phyloP scores from a whole-genome alignment of 30 jellyfish, hydroid and myxozoan genomes.

The Aurelia aurita complex sp. Pacific region DNA sequence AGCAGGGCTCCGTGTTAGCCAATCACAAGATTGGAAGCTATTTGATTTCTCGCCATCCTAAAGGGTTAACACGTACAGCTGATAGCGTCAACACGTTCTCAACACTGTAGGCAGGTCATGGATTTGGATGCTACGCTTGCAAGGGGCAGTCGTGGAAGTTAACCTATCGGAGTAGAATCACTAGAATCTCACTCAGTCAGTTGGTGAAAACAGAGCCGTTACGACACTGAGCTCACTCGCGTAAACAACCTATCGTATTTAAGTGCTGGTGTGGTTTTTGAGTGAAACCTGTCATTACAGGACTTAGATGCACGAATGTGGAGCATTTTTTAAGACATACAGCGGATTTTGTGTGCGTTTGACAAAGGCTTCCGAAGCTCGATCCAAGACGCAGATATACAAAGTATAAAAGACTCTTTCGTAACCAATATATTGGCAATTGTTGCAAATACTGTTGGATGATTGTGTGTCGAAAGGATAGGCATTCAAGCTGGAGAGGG shows the following conservation, averaged over 20 bases:
- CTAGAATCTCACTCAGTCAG: background rate
- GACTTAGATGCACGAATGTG: conserved; percentile 35
- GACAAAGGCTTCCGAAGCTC: conserved; percentile 27
- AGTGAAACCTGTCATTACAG: conserved; percentile 19
- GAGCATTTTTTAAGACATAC: conserved; percentile 18
- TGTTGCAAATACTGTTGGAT: too few species aligned
- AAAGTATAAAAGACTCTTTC: conserved; percentile 3
- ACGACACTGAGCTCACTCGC: too few species aligned
- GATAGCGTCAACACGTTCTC: conserved; percentile 80
- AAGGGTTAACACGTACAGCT: conserved; percentile 65
- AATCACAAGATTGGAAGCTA: conserved; percentile 40
- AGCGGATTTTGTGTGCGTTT: conserved; percentile 21
- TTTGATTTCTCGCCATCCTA: conserved; percentile 58
- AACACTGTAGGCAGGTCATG: conserved; percentile 43
- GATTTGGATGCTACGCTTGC: conserved; percentile 3
- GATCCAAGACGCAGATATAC: conserved; percentile 2
- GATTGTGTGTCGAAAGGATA: too few species aligned
- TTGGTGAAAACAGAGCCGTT: too few species aligned
- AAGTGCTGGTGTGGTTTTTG: conserved; percentile 4
- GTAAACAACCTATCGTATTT: too few species aligned
- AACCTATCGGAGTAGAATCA: conserved; percentile 2
- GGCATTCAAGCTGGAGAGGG: too few species aligned
- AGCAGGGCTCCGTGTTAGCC: conserved; percentile 27
- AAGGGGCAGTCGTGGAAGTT: background rate
- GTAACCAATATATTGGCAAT: too few species aligned